Base-by-base conservation (phyloP, 1,140 invertebrate genomes). In the Drosophila lowei region DNA sequence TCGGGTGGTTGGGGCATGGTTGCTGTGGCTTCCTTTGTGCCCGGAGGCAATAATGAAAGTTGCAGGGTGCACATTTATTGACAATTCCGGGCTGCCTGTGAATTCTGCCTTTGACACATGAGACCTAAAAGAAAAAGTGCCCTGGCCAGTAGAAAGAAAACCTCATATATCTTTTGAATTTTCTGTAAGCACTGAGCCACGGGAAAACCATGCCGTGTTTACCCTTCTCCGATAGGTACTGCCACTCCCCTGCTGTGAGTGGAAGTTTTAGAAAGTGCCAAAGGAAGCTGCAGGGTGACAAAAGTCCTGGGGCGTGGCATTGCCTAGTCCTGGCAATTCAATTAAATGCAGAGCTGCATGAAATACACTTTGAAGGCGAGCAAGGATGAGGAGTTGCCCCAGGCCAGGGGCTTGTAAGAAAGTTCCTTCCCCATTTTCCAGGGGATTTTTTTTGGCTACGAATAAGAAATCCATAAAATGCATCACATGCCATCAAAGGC, bases 271-370 rank as follows among this genome's bases (percentile, higher is more conserved):
- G 38, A 61, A 60, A 58, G 57, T 44, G 46, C 34, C 18, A 11
- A 18, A n/a, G n/a, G 56, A 59, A 23, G 34, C 34, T 13, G 34
- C 34, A 25, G 25, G 21, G 44, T 59, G 63, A 66, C 41, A 46
- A 48, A 63, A 54, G 54, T 52, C 54, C 61, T 49, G 75, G 44
- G 57, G 46, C 50, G 16, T 44, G 52, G 50, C 61, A 61, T 46
- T 53, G 66, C 68, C 56, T 75, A 58, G 57, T 75, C 61, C 76
- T 75, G 61, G 79, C 79, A 72, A 85, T 84, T 85, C 80, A 85
- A 85, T 85, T 85, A 85, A 85, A 85, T 75, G 80, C 80, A 85
- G 76, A 85, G 80, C 80, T 79, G 67, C 80, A 85, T 85, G 80
- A 85, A 85, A 85, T 77, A 77, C 81, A 79, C 64, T 85, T 70